Evolutionary conservation across 2,797 vertebrate species (phyloP).

Genomic region (Darevskia mixta): DNA sequence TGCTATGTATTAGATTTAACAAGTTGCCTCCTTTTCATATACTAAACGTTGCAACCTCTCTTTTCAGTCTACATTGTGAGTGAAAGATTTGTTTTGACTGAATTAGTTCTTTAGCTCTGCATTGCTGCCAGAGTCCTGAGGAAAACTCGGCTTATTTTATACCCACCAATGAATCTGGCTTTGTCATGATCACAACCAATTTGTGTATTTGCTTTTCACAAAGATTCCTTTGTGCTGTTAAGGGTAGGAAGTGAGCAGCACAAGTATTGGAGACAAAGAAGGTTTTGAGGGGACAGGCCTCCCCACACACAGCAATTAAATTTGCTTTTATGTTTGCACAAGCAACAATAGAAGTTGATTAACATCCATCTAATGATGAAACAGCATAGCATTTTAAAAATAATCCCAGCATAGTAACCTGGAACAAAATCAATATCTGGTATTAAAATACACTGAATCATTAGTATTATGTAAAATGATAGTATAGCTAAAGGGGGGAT

Average conservation of each 20-base stretch:
- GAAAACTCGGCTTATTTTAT: slow-evolving; percentile 6
- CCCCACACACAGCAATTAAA: neutral
- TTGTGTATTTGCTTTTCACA: slow-evolving; percentile 19
- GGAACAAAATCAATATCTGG: neutral
- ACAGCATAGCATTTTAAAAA: slow-evolving; percentile 4
- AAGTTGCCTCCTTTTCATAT: slow-evolving; percentile 20
- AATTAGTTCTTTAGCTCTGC: slow-evolving; percentile 27
- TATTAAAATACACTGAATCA: neutral
- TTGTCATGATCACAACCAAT: slow-evolving; percentile 14
- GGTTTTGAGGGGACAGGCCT: neutral
- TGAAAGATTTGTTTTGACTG: slow-evolving; percentile 1
- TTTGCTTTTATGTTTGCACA: slow-evolving; percentile 16
- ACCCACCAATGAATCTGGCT: slow-evolving; percentile 6
- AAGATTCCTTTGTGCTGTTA: slow-evolving; percentile 2
- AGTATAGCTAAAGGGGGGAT: neutral
- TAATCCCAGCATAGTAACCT: neutral
- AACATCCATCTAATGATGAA: slow-evolving; percentile 16
- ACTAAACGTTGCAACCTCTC: neutral
- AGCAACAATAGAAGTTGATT: neutral
- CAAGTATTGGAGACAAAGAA: neutral
- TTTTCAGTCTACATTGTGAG: neutral
- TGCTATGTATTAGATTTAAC: slow-evolving; percentile 6
- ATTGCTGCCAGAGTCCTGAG: neutral
- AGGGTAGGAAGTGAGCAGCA: neutral
- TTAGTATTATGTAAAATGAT: neutral